phyloP scores from a whole-genome alignment of 2,113 vertebrate genomes.

The Erythrocercus mccallii region DNA sequence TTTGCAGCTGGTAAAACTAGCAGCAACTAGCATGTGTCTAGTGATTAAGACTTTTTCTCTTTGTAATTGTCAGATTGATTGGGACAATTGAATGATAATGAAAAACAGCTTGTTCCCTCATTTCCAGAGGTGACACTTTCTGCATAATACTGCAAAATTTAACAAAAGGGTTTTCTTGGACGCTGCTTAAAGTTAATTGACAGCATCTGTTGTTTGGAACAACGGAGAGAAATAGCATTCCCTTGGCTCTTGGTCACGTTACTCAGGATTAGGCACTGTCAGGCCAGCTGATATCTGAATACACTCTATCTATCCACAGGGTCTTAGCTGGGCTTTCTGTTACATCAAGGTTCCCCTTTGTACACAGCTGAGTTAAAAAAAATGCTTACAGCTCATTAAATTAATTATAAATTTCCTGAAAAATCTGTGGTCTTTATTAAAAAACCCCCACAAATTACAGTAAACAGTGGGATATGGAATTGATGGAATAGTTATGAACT shows the following conservation, averaged over 20 bases:
- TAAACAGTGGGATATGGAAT: background rate
- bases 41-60: conserved; percentile 67
- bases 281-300: conserved; percentile 65
- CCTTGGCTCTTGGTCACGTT: conserved; percentile 74
- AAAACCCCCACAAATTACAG: background rate
- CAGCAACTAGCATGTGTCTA: conserved; percentile 59
- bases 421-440: background rate
- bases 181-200: conserved; percentile 85
- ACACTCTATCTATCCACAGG: background rate
- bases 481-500: background rate
- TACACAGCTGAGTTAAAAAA: background rate
- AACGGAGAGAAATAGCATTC: conserved; percentile 69
- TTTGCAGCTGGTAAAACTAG: conserved; percentile 62
- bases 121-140: conserved; percentile 70
- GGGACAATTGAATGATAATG: conserved; percentile 73
- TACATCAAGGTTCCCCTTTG: background rate
- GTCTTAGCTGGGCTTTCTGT: background rate
- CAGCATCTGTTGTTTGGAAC: conserved; percentile 90
- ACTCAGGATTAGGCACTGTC: conserved; percentile 79
- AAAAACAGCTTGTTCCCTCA: conserved; percentile 70
- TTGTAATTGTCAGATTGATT: conserved; percentile 72
- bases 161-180: conserved; percentile 74
- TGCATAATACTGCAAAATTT: conserved; percentile 68
- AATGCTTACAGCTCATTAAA: background rate
- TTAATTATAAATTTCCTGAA: background rate